Conservation (phyloP, 2,888 invertebrate species). For the Phortica magna region DNA sequence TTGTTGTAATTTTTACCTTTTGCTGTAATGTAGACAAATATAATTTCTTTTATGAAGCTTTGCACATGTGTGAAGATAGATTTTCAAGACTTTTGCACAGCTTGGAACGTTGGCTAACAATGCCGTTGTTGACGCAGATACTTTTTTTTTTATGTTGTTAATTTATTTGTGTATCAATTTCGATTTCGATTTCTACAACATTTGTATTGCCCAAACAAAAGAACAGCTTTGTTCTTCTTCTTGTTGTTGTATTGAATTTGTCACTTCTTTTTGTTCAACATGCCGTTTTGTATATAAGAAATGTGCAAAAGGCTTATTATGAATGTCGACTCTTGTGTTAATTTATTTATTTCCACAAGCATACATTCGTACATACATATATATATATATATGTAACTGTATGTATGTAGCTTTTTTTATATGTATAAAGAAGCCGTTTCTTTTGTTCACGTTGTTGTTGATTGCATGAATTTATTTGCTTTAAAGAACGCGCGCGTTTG, state of each 20-base stretch:
- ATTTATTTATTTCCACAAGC: too few relatives aligned
- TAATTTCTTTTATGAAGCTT: conserved; percentile 8
- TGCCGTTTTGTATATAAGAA: too few relatives aligned
- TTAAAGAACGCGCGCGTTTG: too few relatives aligned
- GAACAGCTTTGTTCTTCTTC: too few relatives aligned
- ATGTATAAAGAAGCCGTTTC: too few relatives aligned
- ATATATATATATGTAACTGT: too few relatives aligned
- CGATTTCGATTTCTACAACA: background rate
- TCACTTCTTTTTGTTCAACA: background rate
- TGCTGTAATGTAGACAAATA: background rate
- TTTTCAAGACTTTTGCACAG: conserved; percentile 8
- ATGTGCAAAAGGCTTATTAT: too few relatives aligned
- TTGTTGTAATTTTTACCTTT: background rate
- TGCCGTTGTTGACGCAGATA: background rate
- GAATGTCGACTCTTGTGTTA: too few relatives aligned
- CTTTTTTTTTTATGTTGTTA: conserved; percentile 3
- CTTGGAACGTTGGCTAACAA: background rate
- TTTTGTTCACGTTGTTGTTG: too few relatives aligned
- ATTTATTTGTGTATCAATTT: conserved; percentile 15
- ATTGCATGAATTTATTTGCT: too few relatives aligned
- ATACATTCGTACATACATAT: too few relatives aligned
- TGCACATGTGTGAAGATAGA: background rate
- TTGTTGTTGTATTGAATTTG: background rate
- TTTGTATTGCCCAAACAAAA: background rate
- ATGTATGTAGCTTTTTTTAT: too few relatives aligned